Evolutionary conservation across 1,140 invertebrate genomes (phyloP).

Genomic region (Cardiocondyla obscurior): DNA sequence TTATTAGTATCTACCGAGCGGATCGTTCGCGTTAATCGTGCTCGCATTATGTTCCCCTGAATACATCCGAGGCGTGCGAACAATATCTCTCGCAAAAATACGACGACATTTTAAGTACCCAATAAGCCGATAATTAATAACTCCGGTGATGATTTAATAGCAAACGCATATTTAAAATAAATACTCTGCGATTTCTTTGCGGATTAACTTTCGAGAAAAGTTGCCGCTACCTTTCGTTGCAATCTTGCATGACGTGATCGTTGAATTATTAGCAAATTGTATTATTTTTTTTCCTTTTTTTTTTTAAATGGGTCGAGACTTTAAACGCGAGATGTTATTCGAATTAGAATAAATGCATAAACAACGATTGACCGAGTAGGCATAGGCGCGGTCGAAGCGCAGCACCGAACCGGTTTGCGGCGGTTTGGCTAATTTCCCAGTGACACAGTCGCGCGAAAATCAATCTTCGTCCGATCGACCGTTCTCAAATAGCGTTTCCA

Average conservation of each 20-base stretch:
- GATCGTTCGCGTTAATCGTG: constrained; percentile 13
- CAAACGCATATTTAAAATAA: neutral
- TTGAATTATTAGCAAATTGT: constrained; percentile 48
- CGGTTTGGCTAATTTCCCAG: constrained; percentile 29
- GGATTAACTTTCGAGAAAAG: neutral
- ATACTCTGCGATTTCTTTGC: neutral
- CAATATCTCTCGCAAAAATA: constrained; percentile 58
- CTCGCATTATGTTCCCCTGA: neutral
- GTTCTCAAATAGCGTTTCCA: constrained; percentile 28
- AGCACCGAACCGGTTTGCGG: constrained; percentile 21
- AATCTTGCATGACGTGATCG: neutral
- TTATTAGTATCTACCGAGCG: constrained; percentile 25
- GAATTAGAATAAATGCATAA: constrained; percentile 35
- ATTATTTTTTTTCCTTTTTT: too few species aligned
- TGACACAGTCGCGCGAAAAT: constrained; percentile 31
- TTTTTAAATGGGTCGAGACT: neutral
- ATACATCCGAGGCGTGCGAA: constrained; percentile 51
- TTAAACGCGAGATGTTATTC: neutral
- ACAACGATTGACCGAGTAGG: neutral
- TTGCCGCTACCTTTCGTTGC: neutral
- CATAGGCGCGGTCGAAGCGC: constrained; percentile 21
- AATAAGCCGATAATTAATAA: neutral
- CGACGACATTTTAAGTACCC: neutral
- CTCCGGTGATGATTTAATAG: neutral
- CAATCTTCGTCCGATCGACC: constrained; percentile 28